A percentile compares a stretch with the other conserved stretches of the same genome.
Evolutionary conservation across 2,113 vertebrate species (phyloP).

Genomic region (Malurus alboscapulatus): DNA sequence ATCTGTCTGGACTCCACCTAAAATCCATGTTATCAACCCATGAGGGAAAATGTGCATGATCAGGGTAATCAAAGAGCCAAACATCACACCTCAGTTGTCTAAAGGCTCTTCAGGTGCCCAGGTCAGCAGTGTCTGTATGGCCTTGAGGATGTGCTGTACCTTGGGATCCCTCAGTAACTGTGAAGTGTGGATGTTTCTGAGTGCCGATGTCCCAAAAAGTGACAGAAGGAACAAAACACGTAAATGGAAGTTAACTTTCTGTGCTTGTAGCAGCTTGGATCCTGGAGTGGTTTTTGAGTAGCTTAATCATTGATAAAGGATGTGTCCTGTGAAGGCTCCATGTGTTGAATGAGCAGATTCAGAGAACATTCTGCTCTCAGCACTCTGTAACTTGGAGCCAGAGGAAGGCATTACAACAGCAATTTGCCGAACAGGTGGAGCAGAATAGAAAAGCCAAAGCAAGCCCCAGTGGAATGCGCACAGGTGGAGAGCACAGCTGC

Average conservation of each 20-base stretch:
- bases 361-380: not conserved
- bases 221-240: not conserved
- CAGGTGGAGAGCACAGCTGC: not conserved
- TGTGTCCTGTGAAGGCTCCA: not conserved
- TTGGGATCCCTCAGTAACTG: not conserved
- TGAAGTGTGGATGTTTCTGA: not conserved
- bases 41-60: not conserved
- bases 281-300: not conserved
- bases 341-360: not conserved
- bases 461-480: not conserved
- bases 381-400: rapidly evolving
- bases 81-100: not conserved
- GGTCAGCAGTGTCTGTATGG: not conserved
- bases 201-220: rapidly evolving
- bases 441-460: not conserved
- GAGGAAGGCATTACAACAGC: not conserved
- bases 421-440: not conserved
- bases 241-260: not conserved
- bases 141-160: not conserved
- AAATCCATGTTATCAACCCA: not conserved
- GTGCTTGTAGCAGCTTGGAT: not conserved
- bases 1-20: not conserved
- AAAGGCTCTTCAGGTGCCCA: not conserved
- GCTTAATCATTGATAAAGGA: not conserved
- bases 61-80: not conserved